Conservation (phyloP, 2,888 invertebrate species). For the Caenorhabditis sp. region DNA sequence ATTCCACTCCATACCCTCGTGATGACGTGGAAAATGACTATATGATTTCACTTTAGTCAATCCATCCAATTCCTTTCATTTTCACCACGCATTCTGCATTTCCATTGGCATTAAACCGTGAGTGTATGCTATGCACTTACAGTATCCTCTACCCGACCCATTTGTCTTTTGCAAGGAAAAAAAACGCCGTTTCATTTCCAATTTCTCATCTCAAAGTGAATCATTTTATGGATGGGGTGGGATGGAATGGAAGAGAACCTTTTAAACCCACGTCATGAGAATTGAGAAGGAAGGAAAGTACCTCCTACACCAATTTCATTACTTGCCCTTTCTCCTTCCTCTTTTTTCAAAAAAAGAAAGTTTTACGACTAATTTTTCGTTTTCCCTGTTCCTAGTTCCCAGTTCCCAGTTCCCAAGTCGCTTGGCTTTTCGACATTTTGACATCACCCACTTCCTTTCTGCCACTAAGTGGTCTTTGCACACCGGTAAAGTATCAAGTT, state of each 20-base stretch:
- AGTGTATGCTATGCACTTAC: no score
- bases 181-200: neutral
- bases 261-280: conserved; percentile 25
- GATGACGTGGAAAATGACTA: neutral
- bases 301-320: conserved; percentile 32
- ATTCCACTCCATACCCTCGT: no score
- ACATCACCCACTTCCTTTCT: neutral
- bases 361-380: neutral
- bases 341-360: no score
- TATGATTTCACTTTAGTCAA: neutral
- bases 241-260: conserved; percentile 2
- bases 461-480: conserved; percentile 51
- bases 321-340: conserved; percentile 7
- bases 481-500: conserved; percentile 60
- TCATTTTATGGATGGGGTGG: conserved; percentile 35
- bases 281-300: conserved; percentile 17
- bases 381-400: neutral
- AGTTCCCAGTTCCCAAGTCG: no score
- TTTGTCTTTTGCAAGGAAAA: no score
- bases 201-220: conserved; percentile 9
- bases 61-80: neutral
- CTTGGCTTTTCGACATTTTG: conserved; percentile 31
- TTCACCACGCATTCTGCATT: no score
- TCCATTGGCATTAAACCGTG: no score
- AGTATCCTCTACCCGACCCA: no score